Evolutionary conservation across 2,888 invertebrate species (phyloP).

Genomic region (Biston stratarius): DNA sequence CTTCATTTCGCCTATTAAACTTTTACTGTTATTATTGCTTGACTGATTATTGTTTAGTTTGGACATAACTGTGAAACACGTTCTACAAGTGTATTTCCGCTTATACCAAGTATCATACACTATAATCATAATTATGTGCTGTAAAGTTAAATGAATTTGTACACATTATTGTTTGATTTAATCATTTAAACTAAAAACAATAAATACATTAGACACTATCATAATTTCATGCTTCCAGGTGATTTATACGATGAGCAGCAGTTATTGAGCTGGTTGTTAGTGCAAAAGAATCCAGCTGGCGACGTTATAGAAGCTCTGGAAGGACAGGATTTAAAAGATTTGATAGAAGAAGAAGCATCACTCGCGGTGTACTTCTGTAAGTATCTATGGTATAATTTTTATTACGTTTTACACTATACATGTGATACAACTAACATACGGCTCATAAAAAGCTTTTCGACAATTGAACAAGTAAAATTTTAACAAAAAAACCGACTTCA

Average conservation of each 20-base stretch:
- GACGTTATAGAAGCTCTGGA: constrained; percentile 96
- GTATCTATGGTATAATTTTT: constrained; percentile 66
- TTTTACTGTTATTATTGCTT: too few relatives aligned
- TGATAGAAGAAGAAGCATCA: constrained; percentile 93
- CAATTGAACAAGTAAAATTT: too few relatives aligned
- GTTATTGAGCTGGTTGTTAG: constrained; percentile 95
- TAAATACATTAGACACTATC: constrained; percentile 20
- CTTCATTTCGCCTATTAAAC: too few relatives aligned
- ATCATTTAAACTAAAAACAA: not conserved
- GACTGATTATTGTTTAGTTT: too few relatives aligned
- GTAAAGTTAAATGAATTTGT: too few relatives aligned
- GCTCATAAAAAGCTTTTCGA: constrained; percentile 13
- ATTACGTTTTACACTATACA: constrained; percentile 41
- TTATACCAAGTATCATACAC: too few relatives aligned
- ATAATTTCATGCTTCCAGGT: constrained; percentile 78
- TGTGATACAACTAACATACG: constrained; percentile 53
- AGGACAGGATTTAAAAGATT: constrained; percentile 90
- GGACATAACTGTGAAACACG: too few relatives aligned
- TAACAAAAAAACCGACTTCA: too few relatives aligned
- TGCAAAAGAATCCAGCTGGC: constrained; percentile 96
- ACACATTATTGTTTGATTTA: too few relatives aligned
- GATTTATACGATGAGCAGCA: constrained; percentile 95
- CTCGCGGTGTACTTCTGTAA: constrained; percentile 97
- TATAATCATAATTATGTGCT: too few relatives aligned
- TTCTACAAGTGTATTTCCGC: too few relatives aligned